phyloP scores from a whole-genome alignment of 2,797 vertebrate species.

The Avahi laniger region DNA sequence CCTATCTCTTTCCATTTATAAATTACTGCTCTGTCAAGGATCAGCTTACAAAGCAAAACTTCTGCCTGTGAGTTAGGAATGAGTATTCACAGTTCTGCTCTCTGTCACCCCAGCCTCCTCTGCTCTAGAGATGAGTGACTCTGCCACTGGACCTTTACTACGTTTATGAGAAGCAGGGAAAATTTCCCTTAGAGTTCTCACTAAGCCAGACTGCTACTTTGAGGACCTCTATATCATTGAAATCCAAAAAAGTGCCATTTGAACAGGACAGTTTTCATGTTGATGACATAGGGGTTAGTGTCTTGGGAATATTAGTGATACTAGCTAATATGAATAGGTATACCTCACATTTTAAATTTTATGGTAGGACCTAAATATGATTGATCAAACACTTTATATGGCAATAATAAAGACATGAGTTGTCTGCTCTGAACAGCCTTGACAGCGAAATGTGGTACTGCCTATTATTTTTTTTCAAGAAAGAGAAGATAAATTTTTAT shows the following conservation, averaged over 20 bases:
- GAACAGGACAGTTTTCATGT: not conserved
- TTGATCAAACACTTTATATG: slow-evolving; percentile 51
- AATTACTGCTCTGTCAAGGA: slow-evolving; percentile 59
- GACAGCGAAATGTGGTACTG: slow-evolving; percentile 26
- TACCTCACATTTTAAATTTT: slow-evolving; percentile 57
- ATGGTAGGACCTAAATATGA: slow-evolving; percentile 53
- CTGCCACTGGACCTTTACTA: slow-evolving; percentile 29
- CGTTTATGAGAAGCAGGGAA: not conserved
- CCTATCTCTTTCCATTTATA: slow-evolving; percentile 70
- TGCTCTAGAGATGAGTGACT: slow-evolving; percentile 53
- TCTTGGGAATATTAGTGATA: slow-evolving; percentile 32
- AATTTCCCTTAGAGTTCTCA: slow-evolving; percentile 18
- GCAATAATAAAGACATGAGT: slow-evolving; percentile 60
- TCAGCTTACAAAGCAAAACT: slow-evolving; percentile 64
- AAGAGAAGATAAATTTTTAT: slow-evolving; percentile 67
- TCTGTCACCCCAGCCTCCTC: slow-evolving; percentile 49
- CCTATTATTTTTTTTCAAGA: slow-evolving; percentile 47
- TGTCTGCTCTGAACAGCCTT: slow-evolving; percentile 43
- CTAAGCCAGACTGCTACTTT: slow-evolving; percentile 25
- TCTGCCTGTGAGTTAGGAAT: slow-evolving; percentile 50
- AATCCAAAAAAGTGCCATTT: slow-evolving; percentile 32
- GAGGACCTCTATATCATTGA: not conserved
- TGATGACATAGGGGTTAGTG: not conserved
- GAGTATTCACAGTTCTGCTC: slow-evolving; percentile 51
- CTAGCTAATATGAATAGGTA: slow-evolving; percentile 31